phyloP scores from a whole-genome alignment of 2,797 vertebrate genomes.

The Telmatherina bonti region DNA sequence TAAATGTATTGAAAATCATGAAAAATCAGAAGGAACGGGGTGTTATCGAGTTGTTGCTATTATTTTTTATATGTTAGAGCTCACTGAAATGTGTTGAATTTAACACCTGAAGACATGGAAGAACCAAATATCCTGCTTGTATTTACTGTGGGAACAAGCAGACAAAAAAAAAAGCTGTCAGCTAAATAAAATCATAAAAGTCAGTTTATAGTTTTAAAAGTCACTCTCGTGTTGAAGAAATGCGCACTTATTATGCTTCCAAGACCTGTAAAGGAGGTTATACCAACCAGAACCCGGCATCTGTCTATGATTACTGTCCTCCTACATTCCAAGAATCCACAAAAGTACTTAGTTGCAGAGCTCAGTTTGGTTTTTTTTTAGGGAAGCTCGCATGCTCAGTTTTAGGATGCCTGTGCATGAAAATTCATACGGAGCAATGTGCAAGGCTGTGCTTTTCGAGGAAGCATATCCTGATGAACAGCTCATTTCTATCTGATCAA shows the following conservation, averaged over 20 bases:
- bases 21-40: neutral
- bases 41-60: neutral
- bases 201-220: conserved; percentile 26
- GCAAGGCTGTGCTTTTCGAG: conserved; percentile 52
- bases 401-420: conserved; percentile 35
- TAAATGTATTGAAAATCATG: neutral
- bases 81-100: neutral
- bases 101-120: neutral
- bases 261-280: conserved; percentile 36
- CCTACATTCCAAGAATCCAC: conserved; percentile 42
- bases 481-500: conserved; percentile 76
- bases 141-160: neutral
- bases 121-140: neutral
- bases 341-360: conserved; percentile 67
- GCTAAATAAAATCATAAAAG: conserved; percentile 16
- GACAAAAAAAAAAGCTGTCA: conserved; percentile 11
- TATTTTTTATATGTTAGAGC: neutral
- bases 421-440: conserved; percentile 54
- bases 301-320: conserved; percentile 51
- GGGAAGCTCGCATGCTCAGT: conserved; percentile 38
- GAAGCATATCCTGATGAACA: conserved; percentile 63
- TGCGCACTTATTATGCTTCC: conserved; percentile 39
- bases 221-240: conserved; percentile 17
- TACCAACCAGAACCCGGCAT: conserved; percentile 27
- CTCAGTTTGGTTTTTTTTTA: conserved; percentile 27